Evolutionary conservation across 2,888 invertebrate genomes (phyloP).

Genomic region (Choreutis nemorana): DNA sequence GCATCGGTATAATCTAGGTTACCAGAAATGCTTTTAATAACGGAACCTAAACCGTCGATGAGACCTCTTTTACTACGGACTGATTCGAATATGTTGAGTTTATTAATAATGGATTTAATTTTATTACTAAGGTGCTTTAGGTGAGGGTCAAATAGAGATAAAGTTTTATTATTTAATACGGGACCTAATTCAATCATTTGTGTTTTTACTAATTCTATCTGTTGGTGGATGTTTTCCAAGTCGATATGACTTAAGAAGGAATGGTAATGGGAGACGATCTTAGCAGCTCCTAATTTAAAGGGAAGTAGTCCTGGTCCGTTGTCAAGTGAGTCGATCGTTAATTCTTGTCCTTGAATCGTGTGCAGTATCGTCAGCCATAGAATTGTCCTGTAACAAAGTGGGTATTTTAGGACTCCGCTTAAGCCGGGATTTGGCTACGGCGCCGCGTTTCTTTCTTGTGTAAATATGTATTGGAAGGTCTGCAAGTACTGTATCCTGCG

Average conservation of each 20-base stretch:
- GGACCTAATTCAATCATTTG: conserved; percentile 2
- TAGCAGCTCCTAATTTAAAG: conserved; percentile 2
- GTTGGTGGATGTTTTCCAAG: neutral
- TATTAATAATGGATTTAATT: neutral
- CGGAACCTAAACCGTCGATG: conserved; percentile 12
- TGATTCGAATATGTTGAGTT: neutral
- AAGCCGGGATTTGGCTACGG: conserved; percentile 12
- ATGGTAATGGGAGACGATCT: conserved; percentile 2
- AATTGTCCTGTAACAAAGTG: conserved; percentile 15
- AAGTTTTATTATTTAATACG: conserved; percentile 1
- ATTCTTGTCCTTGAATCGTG: conserved; percentile 3
- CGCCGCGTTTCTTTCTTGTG: conserved; percentile 13
- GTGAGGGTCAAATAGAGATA: conserved; percentile 2
- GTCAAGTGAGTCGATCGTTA: conserved; percentile 6
- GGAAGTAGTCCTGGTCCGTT: conserved; percentile 3
- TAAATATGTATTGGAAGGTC: conserved; percentile 17
- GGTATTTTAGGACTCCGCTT: conserved; percentile 13
- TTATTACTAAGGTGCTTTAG: conserved; percentile 1
- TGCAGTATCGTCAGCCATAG: conserved; percentile 5
- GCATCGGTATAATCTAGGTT: conserved; percentile 14
- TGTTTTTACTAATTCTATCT: neutral
- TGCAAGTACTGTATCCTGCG: conserved; percentile 13
- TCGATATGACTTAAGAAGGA: conserved; percentile 1
- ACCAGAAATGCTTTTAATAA: conserved; percentile 14
- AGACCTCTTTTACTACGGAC: conserved; percentile 1